These are phyloP conservation scores for Hirtodrosophila trivittata DNA, from an alignment of 2,888 invertebrate species.

Conservation along the genomic window DNA sequence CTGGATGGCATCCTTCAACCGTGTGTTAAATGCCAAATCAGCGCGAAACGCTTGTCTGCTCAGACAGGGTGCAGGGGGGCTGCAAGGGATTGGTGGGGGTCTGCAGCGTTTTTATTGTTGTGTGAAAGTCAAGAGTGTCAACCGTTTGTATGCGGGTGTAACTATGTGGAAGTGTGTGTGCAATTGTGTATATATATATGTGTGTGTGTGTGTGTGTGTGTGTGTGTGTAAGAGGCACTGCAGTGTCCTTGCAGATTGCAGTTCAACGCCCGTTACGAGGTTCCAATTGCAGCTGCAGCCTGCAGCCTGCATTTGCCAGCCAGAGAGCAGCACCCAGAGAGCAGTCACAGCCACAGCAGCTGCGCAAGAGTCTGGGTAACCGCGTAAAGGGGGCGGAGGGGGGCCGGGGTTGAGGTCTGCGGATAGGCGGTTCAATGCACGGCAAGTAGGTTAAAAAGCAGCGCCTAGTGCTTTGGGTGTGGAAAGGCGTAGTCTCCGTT, in stretches of 20 bases:
- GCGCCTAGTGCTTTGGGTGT: not conserved
- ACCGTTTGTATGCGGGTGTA: constrained; percentile 12
- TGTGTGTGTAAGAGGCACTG: constrained; percentile 40
- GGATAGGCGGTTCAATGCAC: constrained; percentile 60
- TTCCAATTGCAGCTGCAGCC: constrained; percentile 60
- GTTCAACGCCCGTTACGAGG: constrained; percentile 63
- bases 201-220: constrained; percentile 11
- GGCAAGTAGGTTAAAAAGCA: constrained; percentile 65
- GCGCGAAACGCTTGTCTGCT: constrained; percentile 38
- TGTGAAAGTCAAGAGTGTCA: constrained; percentile 45
- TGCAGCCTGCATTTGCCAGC: constrained; percentile 38
- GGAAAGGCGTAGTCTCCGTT: constrained; percentile 12
- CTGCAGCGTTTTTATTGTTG: constrained; percentile 46
- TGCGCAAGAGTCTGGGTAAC: constrained; percentile 11
- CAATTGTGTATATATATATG: constrained; percentile 14
- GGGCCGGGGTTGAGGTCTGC: not conserved
- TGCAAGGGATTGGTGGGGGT: not conserved
- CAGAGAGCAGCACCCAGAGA: constrained; percentile 16
- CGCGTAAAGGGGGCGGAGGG: not conserved
- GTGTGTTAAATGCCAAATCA: constrained; percentile 66
- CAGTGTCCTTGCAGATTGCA: constrained; percentile 69
- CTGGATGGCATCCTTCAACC: constrained; percentile 64
- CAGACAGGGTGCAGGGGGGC: not conserved
- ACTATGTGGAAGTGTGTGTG: constrained; percentile 18
- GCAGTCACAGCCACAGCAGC: constrained; percentile 14